Evolutionary conservation across 2,113 vertebrate genomes (phyloP).

Genomic region (Edolisoma coerulescens): DNA sequence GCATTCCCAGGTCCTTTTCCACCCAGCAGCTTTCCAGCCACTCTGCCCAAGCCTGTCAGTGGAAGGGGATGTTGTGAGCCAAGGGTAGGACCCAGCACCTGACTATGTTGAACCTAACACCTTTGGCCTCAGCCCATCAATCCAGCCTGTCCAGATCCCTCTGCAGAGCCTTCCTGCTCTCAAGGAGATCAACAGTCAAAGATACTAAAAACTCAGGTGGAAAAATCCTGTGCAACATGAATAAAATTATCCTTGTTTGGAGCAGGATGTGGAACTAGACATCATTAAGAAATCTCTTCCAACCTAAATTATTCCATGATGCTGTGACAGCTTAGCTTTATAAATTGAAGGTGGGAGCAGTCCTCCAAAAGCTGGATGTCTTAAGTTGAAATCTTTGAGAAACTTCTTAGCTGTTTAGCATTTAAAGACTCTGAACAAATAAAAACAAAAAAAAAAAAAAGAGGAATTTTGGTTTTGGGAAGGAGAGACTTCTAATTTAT

Average conservation of each 20-base stretch:
- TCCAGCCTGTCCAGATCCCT: neutral
- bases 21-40: neutral
- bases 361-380: neutral
- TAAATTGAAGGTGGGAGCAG: neutral
- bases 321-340: neutral
- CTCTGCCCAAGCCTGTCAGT: neutral
- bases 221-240: neutral
- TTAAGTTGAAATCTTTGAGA: neutral
- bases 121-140: fast-evolving
- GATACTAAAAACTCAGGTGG: neutral
- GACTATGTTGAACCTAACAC: fast-evolving
- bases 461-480: neutral
- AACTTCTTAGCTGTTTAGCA: neutral
- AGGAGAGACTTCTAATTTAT: neutral
- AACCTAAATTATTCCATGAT: neutral
- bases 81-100: neutral
- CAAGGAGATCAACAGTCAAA: neutral
- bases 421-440: neutral
- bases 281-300: neutral
- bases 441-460: neutral
- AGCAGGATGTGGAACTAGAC: neutral
- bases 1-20: neutral
- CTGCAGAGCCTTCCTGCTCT: neutral
- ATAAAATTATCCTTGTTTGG: neutral
- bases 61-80: fast-evolving